Conservation (phyloP, 1,140 invertebrate genomes). For the Macrotrachela quadricornifera region DNA sequence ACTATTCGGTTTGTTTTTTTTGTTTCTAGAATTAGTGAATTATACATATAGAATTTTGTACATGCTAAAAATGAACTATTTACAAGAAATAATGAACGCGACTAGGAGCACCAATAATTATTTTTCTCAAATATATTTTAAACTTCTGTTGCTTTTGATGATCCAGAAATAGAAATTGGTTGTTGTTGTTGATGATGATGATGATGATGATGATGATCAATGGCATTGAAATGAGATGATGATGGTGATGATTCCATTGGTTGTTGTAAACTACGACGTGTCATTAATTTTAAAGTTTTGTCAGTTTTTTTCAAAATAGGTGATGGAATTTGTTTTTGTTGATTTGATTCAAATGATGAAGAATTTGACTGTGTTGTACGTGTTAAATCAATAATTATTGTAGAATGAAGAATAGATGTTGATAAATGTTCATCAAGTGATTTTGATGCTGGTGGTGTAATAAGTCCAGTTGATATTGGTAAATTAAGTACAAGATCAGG, state of each 20-base stretch:
- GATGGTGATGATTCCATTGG: not conserved
- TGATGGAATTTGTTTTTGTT: slow-evolving; percentile 45
- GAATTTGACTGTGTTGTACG: slow-evolving; percentile 47
- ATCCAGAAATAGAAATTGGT: too few species aligned
- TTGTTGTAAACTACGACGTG: slow-evolving; percentile 6
- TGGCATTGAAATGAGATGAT: not conserved
- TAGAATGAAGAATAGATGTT: slow-evolving; percentile 28
- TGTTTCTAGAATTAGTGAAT: too few species aligned
- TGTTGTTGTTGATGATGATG: not conserved
- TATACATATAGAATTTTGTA: too few species aligned
- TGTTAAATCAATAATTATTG: slow-evolving; percentile 42
- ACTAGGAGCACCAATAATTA: too few species aligned
- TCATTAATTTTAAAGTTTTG: slow-evolving; percentile 14
- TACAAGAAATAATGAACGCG: too few species aligned
- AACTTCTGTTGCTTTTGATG: too few species aligned
- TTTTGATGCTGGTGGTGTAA: slow-evolving; percentile 12
- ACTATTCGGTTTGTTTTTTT: too few species aligned
- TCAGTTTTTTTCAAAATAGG: slow-evolving; percentile 46
- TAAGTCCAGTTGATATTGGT: slow-evolving; percentile 33
- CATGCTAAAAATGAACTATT: too few species aligned
- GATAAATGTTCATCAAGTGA: slow-evolving; percentile 11
- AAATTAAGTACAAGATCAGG: slow-evolving; percentile 72
- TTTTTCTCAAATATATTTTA: too few species aligned
- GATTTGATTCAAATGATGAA: slow-evolving; percentile 33
- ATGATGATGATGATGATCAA: not conserved